phyloP scores from a whole-genome alignment of 1,140 invertebrate species.

The Hestina assimilis region DNA sequence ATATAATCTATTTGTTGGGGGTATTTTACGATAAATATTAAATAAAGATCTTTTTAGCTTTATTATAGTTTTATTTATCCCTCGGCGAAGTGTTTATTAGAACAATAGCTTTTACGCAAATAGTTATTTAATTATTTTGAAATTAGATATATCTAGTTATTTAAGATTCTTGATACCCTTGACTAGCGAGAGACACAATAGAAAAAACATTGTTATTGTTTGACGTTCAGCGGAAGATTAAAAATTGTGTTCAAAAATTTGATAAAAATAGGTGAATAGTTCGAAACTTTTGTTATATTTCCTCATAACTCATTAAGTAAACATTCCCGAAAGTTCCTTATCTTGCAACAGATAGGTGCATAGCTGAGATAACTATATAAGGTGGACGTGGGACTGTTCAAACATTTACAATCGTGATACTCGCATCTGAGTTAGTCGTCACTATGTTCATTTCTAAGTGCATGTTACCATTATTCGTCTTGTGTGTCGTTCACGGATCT shows the following conservation, averaged over 20 bases:
- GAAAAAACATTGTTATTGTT: too few relatives aligned
- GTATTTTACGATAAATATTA: conserved; percentile 25
- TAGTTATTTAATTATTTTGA: too few relatives aligned
- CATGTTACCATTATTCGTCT: conserved; percentile 41
- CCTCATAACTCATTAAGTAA: conserved; percentile 69
- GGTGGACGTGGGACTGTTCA: conserved; percentile 43
- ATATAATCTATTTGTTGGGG: too few relatives aligned
- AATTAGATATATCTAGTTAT: too few relatives aligned
- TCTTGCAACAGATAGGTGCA: conserved; percentile 60
- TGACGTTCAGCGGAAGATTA: too few relatives aligned
- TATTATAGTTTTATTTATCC: not conserved
- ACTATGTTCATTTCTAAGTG: conserved; percentile 50
- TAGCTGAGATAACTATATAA: conserved; percentile 56
- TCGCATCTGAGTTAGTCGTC: conserved; percentile 29
- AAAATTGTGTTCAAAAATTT: not conserved
- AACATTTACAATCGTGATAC: conserved; percentile 57
- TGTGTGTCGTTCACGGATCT: conserved; percentile 31
- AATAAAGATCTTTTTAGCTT: conserved; percentile 26
- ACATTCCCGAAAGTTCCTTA: conserved; percentile 68
- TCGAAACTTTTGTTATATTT: conserved; percentile 50
- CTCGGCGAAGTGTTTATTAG: not conserved
- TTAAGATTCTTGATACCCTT: too few relatives aligned
- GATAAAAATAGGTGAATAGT: conserved; percentile 17
- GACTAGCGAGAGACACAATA: too few relatives aligned
- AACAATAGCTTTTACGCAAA: too few relatives aligned